phyloP scores from a whole-genome alignment of 2,797 vertebrate genomes.

The Eulemur coronatus region DNA sequence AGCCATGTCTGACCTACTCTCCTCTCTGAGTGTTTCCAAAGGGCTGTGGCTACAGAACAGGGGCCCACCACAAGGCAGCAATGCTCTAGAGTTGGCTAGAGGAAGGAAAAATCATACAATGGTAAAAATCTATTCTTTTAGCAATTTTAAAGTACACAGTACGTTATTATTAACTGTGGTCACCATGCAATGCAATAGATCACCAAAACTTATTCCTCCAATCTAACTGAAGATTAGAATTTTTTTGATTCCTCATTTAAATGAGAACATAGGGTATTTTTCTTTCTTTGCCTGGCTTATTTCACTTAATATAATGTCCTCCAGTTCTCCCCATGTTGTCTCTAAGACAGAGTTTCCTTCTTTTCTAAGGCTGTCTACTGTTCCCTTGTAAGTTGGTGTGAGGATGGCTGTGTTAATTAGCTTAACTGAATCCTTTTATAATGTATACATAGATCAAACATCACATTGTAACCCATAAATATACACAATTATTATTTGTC shows the following conservation, averaged over 20 bases:
- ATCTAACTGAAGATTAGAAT: neutral
- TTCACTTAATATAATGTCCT: neutral
- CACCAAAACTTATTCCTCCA: neutral
- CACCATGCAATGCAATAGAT: neutral
- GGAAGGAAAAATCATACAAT: neutral
- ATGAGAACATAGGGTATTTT: neutral
- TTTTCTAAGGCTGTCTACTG: neutral
- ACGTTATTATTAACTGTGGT: neutral
- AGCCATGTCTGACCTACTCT: neutral
- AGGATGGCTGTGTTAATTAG: neutral
- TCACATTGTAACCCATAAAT: neutral
- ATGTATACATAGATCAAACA: neutral
- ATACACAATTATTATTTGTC: neutral
- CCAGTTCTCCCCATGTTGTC: neutral
- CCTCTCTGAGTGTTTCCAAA: neutral
- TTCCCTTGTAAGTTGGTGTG: too few relatives aligned
- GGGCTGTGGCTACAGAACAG: fast-evolving
- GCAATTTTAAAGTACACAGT: neutral
- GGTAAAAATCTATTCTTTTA: neutral
- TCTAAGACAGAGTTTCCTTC: neutral
- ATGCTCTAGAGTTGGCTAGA: fast-evolving
- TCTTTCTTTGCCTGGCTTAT: neutral
- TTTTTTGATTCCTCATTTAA: neutral
- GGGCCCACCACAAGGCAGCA: neutral
- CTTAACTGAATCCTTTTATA: neutral